Evolutionary conservation across 2,888 invertebrate genomes (phyloP), one percentile per base, ranked within the genome.

Genomic region (Apotomis betuletana): DNA sequence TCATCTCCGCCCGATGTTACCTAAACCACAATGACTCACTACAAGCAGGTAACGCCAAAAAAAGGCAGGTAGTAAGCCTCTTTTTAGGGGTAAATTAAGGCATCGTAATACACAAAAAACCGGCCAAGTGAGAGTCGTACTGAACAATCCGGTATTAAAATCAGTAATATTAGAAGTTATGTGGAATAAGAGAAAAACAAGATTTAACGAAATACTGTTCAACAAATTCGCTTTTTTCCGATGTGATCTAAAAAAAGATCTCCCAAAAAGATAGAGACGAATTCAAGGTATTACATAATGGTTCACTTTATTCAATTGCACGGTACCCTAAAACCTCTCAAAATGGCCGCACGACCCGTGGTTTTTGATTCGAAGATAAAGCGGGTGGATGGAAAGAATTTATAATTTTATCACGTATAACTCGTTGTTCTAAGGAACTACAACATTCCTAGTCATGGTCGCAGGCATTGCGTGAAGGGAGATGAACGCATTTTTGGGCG

Each of bases 11-110:
- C 6, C 49, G 63, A 70, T 52, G 67, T 70, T 77, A 69, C 74
- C 67, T 27, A 52, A 46, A 70, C 73, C 74, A 75, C 77, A 77
- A 71, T 81, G 80, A 79, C 67, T 79, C 79, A 79, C 74, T 74
- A 57, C 59, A 46, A 27, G 65, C 78, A 77, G 78, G 78, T 79
- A 80, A 59, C 69, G 67, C 60, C 59, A 74, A 75, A 55, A 68
- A 70, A 64, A 58, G 63, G 67, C 77, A 79, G 79, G 78, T 79
- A 80, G 62, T 67, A 78, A 74, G 78, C 75, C 52, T 49, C 44
- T 63, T 51, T 58, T 64, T 49, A 57, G 36, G 55, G 72, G 63
- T 68, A 72, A 63, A 72, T 68, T 72, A 68, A 68, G 72, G 72
- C 63, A 64, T 70, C 58, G 58, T 51, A 67, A 63, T 5, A 63